A percentile compares a stretch with the other conserved stretches of the same genome.
Evolutionary conservation across 2,888 invertebrate genomes (phyloP).

Genomic region (Monopis laevigella): DNA sequence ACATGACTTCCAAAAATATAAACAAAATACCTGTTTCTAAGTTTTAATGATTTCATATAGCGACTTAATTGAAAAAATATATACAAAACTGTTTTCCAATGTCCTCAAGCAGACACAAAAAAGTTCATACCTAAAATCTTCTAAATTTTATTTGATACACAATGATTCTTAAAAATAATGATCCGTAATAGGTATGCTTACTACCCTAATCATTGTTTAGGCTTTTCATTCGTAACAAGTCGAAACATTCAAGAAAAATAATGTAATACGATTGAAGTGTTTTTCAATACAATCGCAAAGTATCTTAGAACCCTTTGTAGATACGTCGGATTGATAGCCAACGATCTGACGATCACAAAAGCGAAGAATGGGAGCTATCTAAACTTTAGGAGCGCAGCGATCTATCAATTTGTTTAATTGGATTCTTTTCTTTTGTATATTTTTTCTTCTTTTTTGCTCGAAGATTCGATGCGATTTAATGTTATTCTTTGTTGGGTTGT

Average conservation of each 20-base stretch:
- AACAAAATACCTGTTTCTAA: no score
- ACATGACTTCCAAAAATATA: no score
- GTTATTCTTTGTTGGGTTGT: conserved; percentile 41
- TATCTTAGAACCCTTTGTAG: conserved; percentile 34
- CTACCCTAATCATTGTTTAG: no score
- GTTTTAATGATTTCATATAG: no score
- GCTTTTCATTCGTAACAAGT: background rate
- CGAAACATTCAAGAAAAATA: conserved; percentile 10
- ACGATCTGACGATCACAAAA: conserved; percentile 51
- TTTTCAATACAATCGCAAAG: conserved; percentile 35
- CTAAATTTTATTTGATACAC: no score
- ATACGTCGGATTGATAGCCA: conserved; percentile 31
- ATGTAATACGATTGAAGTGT: conserved; percentile 16
- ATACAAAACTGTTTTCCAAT: no score
- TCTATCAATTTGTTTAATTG: conserved; percentile 62
- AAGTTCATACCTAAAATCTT: no score
- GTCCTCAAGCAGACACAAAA: no score
- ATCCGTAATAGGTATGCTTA: no score
- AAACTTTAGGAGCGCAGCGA: conserved; percentile 21
- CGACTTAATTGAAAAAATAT: no score
- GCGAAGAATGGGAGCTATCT: conserved; percentile 33
- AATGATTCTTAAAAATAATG: no score
- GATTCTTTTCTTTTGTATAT: conserved; percentile 41
- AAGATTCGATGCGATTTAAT: conserved; percentile 43
- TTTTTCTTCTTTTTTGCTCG: conserved; percentile 29